A percentile compares a stretch with the other conserved stretches of the same genome.
Evolutionary conservation across 2,888 invertebrate genomes (phyloP).

Genomic region (Deilephila porcellus): DNA sequence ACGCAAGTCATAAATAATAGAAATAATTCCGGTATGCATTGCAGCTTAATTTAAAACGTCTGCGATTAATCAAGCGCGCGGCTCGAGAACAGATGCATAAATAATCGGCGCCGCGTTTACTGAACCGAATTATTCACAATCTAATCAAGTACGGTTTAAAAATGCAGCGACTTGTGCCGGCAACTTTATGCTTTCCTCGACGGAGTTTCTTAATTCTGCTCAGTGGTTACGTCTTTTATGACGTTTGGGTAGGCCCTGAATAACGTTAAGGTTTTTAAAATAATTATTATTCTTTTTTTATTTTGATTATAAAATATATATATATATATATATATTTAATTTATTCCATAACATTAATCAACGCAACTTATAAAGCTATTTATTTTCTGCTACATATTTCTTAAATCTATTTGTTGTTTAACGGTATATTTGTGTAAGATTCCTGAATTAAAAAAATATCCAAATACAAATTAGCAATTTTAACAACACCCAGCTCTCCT

Average conservation of each 20-base stretch:
- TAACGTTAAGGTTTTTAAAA: neutral
- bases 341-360: too few relatives aligned
- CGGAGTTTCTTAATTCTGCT: neutral
- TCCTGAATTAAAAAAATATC: too few relatives aligned
- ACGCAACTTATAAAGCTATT: too few relatives aligned
- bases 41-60: conserved; percentile 16
- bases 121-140: conserved; percentile 20
- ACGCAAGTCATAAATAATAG: neutral
- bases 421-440: too few relatives aligned
- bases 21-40: neutral
- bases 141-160: conserved; percentile 29
- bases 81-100: neutral
- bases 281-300: neutral
- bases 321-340: too few relatives aligned
- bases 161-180: neutral
- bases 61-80: neutral
- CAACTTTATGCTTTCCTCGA: neutral
- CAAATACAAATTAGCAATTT: too few relatives aligned
- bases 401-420: too few relatives aligned
- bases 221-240: neutral
- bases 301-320: neutral
- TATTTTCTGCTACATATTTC: too few relatives aligned
- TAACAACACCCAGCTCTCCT: too few relatives aligned
- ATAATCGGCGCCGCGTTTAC: conserved; percentile 6
- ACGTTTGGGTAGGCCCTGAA: neutral